Percentiles rank a stretch among this genome's conserved stretches.
These are phyloP conservation scores for Apodemia hepburni DNA, from an alignment of 2,888 invertebrate species.

Conservation along the genomic window DNA sequence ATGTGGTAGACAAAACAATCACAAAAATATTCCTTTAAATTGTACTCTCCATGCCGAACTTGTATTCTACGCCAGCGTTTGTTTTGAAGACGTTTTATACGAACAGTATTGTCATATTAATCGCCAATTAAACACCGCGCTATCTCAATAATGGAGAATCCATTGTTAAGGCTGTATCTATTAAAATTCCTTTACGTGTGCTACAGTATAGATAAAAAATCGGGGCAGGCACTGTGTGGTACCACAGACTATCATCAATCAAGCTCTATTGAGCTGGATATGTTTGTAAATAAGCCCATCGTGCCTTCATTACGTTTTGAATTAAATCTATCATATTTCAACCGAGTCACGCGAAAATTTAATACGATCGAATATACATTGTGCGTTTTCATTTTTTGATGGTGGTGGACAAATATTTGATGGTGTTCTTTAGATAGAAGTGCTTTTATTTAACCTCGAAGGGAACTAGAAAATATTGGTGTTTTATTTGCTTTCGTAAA, in stretches of 20 bases:
- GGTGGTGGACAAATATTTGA: neutral
- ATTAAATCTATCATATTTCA: slow-evolving; percentile 11
- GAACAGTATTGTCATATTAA: slow-evolving; percentile 4
- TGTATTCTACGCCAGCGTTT: neutral
- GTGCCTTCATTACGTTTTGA: slow-evolving; percentile 12
- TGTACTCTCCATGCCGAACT: neutral
- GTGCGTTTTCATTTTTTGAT: neutral
- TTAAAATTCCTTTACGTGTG: slow-evolving; percentile 12
- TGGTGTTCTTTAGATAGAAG: too few species aligned
- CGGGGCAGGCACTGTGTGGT: slow-evolving; percentile 30
- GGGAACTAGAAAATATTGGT: too few species aligned
- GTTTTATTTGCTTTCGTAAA: too few species aligned
- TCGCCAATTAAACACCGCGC: neutral
- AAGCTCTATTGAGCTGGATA: slow-evolving; percentile 18
- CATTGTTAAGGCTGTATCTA: slow-evolving; percentile 3
- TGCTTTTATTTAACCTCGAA: too few species aligned
- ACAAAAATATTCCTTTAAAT: neutral
- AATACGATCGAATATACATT: neutral
- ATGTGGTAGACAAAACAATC: too few species aligned
- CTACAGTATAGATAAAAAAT: slow-evolving; percentile 12
- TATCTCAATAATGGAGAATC: slow-evolving; percentile 5
- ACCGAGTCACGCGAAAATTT: slow-evolving; percentile 7
- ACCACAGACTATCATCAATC: slow-evolving; percentile 33
- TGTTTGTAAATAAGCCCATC: slow-evolving; percentile 7
- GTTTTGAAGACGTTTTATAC: neutral